Evolutionary conservation across 2,797 vertebrate genomes (phyloP).

Genomic region (Chrosomus eos): DNA sequence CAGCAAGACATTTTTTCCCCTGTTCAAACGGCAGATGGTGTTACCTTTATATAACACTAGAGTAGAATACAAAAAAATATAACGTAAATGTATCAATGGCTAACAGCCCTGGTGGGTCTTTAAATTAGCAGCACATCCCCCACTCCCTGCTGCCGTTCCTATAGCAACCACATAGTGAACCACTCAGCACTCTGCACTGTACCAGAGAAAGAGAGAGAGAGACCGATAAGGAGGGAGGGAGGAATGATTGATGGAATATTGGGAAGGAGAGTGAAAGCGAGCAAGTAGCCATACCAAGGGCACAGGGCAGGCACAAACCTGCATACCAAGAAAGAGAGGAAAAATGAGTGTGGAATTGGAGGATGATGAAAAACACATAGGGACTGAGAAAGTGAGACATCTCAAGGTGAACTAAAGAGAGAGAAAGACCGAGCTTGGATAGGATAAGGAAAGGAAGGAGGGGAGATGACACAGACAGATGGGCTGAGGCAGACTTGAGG

Average conservation of each 20-base stretch:
- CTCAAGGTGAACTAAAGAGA: slow-evolving; percentile 38
- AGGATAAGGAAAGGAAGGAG: slow-evolving; percentile 45
- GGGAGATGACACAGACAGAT: slow-evolving; percentile 48
- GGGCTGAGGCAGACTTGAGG: slow-evolving; percentile 52
- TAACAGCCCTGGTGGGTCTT: slow-evolving; percentile 56
- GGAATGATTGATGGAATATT: slow-evolving; percentile 54
- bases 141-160: slow-evolving; percentile 59
- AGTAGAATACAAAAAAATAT: not conserved
- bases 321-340: slow-evolving; percentile 3
- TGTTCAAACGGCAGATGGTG: not conserved
- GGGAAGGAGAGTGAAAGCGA: slow-evolving; percentile 22
- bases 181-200: slow-evolving; percentile 52
- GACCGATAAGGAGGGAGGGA: slow-evolving; percentile 26
- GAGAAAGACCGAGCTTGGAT: slow-evolving; percentile 20
- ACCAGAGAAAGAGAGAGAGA: slow-evolving; percentile 24
- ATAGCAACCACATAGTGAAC: slow-evolving; percentile 67
- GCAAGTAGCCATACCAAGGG: slow-evolving; percentile 25
- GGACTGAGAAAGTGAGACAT: not conserved
- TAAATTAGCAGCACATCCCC: slow-evolving; percentile 65
- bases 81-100: slow-evolving; percentile 34
- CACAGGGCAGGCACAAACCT: slow-evolving; percentile 24
- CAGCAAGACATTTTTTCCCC: not conserved
- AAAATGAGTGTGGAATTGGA: not conserved
- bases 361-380: not conserved
- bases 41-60: slow-evolving; percentile 9